phyloP scores from a whole-genome alignment of 2,888 invertebrate species.

The Ferdinandea cuprea region DNA sequence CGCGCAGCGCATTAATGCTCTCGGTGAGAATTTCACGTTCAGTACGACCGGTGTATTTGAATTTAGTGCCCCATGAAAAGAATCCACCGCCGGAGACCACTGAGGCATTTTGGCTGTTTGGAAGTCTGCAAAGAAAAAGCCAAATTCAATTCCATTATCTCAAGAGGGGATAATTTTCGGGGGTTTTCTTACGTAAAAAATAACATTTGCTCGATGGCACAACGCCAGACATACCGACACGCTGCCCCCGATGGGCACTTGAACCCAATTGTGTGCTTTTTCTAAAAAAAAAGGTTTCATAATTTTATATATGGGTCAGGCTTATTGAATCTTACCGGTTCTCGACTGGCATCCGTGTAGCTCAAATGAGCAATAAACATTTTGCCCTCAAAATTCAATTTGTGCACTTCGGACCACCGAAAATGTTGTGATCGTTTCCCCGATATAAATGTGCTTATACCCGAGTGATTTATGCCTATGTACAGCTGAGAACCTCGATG shows the following conservation, averaged over 20 bases:
- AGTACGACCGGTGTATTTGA: conserved; percentile 95
- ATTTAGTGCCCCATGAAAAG: conserved; percentile 97
- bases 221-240: conserved; percentile 98
- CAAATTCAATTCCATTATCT: background rate
- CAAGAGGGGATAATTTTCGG: background rate
- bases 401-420: conserved; percentile 97
- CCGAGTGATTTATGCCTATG: conserved; percentile 97
- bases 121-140: conserved; percentile 86
- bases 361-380: conserved; percentile 98
- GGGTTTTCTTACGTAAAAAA: conserved; percentile 94
- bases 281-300: conserved; percentile 84
- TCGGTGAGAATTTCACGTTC: conserved; percentile 95
- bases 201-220: conserved; percentile 98
- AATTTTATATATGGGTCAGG: background rate
- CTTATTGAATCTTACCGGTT: conserved; percentile 79
- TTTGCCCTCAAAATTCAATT: conserved; percentile 98
- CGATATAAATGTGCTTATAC: conserved; percentile 97
- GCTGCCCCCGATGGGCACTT: conserved; percentile 96
- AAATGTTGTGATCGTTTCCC: conserved; percentile 96
- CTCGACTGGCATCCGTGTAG: conserved; percentile 91
- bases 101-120: conserved; percentile 93
- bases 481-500: conserved; percentile 95
- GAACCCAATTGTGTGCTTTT: conserved; percentile 97
- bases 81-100: conserved; percentile 95
- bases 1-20: conserved; percentile 87